Conservation (phyloP, 2,113 vertebrate species). For the Lutjanus erythropterus region DNA sequence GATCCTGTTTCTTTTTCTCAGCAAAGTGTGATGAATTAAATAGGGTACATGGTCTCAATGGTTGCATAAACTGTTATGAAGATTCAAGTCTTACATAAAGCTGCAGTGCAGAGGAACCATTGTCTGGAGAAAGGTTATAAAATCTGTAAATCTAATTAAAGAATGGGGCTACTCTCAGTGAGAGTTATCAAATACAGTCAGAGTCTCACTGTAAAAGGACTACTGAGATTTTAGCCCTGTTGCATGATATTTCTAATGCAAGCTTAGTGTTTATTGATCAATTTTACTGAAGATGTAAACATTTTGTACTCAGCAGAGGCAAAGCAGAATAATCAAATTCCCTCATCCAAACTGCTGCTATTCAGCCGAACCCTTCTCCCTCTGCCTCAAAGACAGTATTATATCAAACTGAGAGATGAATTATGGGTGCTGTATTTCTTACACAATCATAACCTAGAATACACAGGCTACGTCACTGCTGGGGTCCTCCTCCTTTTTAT, state of each 20-base stretch:
- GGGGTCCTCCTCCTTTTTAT: not conserved
- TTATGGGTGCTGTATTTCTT: constrained; percentile 1
- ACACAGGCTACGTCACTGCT: not conserved
- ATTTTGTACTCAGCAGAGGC: not conserved
- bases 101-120: constrained; percentile 44
- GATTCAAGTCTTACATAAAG: constrained; percentile 58
- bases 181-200: constrained; percentile 39
- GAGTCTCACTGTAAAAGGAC: not conserved
- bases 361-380: not conserved
- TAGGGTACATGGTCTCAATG: constrained; percentile 15
- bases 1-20: not conserved
- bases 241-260: not conserved
- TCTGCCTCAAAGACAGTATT: not conserved
- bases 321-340: not conserved
- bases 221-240: not conserved
- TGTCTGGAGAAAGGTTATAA: constrained; percentile 50
- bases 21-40: constrained; percentile 17
- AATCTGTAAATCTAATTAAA: constrained; percentile 65
- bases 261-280: not conserved
- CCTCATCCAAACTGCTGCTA: not conserved
- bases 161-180: constrained; percentile 15
- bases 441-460: not conserved
- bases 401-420: not conserved
- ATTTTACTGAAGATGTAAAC: not conserved
- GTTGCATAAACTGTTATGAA: constrained; percentile 57